Percentiles rank a stretch among this genome's conserved stretches.
Conservation (phyloP, 2,113 vertebrate species). For the Cepphus grylle region DNA sequence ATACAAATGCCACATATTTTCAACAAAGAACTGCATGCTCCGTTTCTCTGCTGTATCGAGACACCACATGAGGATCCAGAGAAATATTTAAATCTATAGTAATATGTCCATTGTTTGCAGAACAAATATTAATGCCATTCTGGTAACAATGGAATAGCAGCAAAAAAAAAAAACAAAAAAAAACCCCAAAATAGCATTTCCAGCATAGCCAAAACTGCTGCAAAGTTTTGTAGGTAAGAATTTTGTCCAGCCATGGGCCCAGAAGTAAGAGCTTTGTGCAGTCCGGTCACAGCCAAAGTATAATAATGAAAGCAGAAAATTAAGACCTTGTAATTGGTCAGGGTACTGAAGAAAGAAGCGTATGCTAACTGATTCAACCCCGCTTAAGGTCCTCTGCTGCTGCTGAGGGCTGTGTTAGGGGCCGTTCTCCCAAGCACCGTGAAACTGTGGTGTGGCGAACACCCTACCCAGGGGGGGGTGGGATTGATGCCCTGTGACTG, state of each 20-base stretch:
- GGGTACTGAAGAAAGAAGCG: not conserved
- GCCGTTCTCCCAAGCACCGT: accelerated
- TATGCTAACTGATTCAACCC: not conserved
- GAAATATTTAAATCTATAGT: not conserved
- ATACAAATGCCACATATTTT: not conserved
- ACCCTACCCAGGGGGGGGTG: not conserved
- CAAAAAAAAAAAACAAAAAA: not conserved
- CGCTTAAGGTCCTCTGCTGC: not conserved
- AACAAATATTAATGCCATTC: not conserved
- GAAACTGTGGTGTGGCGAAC: accelerated
- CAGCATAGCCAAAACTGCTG: not conserved
- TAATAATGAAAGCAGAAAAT: not conserved
- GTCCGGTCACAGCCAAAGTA: not conserved
- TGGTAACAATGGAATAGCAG: not conserved
- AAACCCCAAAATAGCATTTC: not conserved
- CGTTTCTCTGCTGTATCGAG: not conserved
- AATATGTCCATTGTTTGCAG: not conserved
- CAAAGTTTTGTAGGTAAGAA: not conserved
- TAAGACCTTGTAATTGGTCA: not conserved
- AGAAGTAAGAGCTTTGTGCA: not conserved
- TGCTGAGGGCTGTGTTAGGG: not conserved
- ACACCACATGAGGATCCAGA: not conserved
- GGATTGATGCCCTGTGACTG: not conserved
- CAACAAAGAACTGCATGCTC: not conserved
- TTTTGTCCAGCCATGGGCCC: not conserved